Conservation (phyloP, 2,113 vertebrate genomes). For the Brevimyrus niger region DNA sequence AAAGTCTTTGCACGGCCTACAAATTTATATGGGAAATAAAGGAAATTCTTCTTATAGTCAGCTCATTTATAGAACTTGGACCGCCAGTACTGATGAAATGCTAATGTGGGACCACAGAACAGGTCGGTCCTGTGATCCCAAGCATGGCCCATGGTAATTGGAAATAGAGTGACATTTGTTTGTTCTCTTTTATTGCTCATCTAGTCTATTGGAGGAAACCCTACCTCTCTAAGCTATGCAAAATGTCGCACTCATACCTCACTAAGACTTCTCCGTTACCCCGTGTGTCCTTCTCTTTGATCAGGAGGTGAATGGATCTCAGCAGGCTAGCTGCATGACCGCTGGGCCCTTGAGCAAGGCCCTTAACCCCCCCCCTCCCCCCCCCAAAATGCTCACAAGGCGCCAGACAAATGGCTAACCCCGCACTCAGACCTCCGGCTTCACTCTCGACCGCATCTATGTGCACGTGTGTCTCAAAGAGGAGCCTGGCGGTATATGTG, state of each 20-base stretch:
- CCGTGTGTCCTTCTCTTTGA: neutral
- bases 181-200: slow-evolving; percentile 53
- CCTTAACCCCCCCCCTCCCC: neutral
- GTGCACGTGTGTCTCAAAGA: neutral
- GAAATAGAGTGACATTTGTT: slow-evolving; percentile 53
- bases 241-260: neutral
- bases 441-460: neutral
- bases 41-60: slow-evolving; percentile 8
- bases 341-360: neutral
- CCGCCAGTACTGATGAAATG: slow-evolving; percentile 12
- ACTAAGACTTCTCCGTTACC: neutral
- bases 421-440: neutral
- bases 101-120: slow-evolving; percentile 39
- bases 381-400: neutral
- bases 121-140: slow-evolving; percentile 37
- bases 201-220: neutral
- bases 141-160: slow-evolving; percentile 50
- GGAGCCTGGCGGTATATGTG: neutral
- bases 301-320: neutral
- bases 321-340: neutral
- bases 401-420: neutral
- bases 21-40: slow-evolving; percentile 6
- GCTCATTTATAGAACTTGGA: neutral
- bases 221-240: neutral
- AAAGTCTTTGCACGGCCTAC: slow-evolving; percentile 3